A percentile compares a stretch with the other conserved stretches of the same genome.
phyloP scores from a whole-genome alignment of 1,140 invertebrate species.

The Pseudachorutes palmiensis region DNA sequence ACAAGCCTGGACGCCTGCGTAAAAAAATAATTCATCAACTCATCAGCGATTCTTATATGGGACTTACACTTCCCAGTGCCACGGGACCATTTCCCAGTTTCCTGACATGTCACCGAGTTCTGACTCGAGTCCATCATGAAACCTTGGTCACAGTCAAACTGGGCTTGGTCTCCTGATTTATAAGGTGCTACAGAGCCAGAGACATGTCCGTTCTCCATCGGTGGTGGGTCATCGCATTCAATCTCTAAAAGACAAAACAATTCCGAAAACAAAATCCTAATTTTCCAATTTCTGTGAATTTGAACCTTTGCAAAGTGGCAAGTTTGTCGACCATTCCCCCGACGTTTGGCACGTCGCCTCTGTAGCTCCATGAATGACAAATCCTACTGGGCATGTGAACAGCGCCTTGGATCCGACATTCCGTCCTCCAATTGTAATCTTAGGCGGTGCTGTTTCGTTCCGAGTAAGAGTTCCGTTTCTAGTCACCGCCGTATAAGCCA shows the following conservation, averaged over 20 bases:
- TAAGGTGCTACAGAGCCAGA: constrained; percentile 58
- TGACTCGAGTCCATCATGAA: constrained; percentile 74
- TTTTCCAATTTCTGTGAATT: not conserved
- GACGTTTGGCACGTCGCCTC: constrained; percentile 66
- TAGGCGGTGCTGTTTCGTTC: constrained; percentile 35
- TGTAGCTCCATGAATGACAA: constrained; percentile 60
- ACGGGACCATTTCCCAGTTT: constrained; percentile 77
- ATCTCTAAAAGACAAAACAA: constrained; percentile 51
- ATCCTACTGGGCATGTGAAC: constrained; percentile 70
- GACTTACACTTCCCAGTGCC: no score
- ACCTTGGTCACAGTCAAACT: constrained; percentile 75
- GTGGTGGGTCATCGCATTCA: constrained; percentile 58
- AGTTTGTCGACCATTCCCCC: constrained; percentile 62
- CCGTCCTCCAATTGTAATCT: constrained; percentile 54
- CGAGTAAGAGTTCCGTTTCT: constrained; percentile 28
- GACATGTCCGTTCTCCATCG: constrained; percentile 66
- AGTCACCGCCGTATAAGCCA: constrained; percentile 17
- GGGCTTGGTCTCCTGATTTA: constrained; percentile 69
- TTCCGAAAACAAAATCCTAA: not conserved
- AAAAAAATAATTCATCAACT: constrained; percentile 52
- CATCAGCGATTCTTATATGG: no score
- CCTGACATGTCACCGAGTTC: constrained; percentile 74
- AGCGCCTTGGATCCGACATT: constrained; percentile 66
- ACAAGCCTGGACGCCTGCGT: constrained; percentile 64
- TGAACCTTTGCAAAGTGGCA: constrained; percentile 44